phyloP scores from a whole-genome alignment of 2,797 vertebrate species.

The Nyctalus aviator region DNA sequence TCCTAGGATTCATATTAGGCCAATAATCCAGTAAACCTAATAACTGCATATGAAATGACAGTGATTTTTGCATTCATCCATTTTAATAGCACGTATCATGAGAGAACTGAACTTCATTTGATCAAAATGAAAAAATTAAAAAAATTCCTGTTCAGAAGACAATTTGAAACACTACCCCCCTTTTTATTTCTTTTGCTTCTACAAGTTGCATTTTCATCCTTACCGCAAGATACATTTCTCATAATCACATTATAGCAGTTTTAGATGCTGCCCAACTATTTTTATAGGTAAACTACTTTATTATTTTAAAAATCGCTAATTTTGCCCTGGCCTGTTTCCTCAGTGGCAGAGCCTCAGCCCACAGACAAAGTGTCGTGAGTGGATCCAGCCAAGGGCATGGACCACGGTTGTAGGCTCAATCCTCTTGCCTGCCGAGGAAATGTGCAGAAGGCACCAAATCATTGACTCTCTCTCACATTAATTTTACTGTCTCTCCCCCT shows the following conservation, averaged over 20 bases:
- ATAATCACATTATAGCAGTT: conserved; percentile 66
- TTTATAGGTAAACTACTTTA: conserved; percentile 78
- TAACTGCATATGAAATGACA: conserved; percentile 77
- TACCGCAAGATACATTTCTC: conserved; percentile 67
- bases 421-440: no score
- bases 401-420: no score
- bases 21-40: conserved; percentile 74
- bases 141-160: conserved; percentile 70
- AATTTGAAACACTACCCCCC: conserved; percentile 65
- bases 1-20: conserved; percentile 74
- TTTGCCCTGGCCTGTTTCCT: no score
- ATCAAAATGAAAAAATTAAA: conserved; percentile 65
- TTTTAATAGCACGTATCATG: conserved; percentile 72
- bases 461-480: no score
- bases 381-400: no score
- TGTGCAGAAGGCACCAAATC: no score
- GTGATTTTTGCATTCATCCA: conserved; percentile 70
- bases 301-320: conserved; percentile 62
- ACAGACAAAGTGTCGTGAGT: no score
- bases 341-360: no score
- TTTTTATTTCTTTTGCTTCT: conserved; percentile 79
- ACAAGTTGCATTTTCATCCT: conserved; percentile 69
- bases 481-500: no score
- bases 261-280: conserved; percentile 73
- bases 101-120: conserved; percentile 69